phyloP scores from a whole-genome alignment of 1,140 invertebrate species.

The Rhizoglyphus robini region DNA sequence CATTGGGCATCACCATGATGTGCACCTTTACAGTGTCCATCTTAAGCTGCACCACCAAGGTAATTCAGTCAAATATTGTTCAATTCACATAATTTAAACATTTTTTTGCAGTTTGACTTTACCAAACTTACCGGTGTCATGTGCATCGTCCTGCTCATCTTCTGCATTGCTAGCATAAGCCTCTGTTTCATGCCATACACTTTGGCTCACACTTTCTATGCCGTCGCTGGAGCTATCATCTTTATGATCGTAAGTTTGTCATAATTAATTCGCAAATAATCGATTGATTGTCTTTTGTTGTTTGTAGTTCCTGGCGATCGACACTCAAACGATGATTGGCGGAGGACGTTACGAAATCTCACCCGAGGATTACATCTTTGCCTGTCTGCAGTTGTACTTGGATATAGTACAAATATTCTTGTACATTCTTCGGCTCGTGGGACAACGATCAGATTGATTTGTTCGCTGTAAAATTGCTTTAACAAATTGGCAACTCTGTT shows the following conservation, averaged over 20 bases:
- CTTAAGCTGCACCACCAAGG: slow-evolving; percentile 83
- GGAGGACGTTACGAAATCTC: slow-evolving; percentile 77
- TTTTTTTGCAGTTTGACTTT: background rate
- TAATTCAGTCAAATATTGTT: background rate
- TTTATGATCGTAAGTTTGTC: background rate
- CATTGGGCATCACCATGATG: slow-evolving; percentile 59
- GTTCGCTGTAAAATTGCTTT: too few species aligned
- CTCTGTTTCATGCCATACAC: background rate
- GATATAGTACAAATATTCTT: slow-evolving; percentile 83
- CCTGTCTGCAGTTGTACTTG: slow-evolving; percentile 74
- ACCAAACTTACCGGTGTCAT: slow-evolving; percentile 67
- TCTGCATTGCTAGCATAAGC: slow-evolving; percentile 49
- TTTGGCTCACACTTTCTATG: background rate
- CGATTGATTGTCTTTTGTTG: slow-evolving; percentile 5
- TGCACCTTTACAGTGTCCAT: slow-evolving; percentile 55
- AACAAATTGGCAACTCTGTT: too few species aligned
- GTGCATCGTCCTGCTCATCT: slow-evolving; percentile 53
- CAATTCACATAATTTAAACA: background rate
- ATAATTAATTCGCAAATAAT: background rate
- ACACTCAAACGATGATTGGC: slow-evolving; percentile 88
- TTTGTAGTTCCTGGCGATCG: slow-evolving; percentile 62
- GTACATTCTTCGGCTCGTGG: slow-evolving; percentile 50
- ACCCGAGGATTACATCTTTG: slow-evolving; percentile 91
- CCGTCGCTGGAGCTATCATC: background rate
- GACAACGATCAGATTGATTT: too few species aligned